phyloP scores from a whole-genome alignment of 1,140 invertebrate genomes.

The Gryon sp. region DNA sequence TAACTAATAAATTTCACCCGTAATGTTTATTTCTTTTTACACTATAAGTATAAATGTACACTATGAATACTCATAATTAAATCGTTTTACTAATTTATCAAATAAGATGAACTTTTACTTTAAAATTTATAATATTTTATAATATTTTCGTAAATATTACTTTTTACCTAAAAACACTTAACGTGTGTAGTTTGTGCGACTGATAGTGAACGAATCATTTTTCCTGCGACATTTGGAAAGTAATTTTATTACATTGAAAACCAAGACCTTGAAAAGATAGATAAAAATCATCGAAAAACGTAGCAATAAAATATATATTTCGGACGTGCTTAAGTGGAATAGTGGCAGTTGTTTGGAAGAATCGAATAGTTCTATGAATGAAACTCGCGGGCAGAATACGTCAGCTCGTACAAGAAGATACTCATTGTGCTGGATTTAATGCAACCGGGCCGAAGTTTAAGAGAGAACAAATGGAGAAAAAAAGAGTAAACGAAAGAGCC shows the following conservation, averaged over 20 bases:
- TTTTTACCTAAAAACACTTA: too few relatives aligned
- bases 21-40: too few relatives aligned
- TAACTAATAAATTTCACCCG: too few relatives aligned
- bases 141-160: too few relatives aligned
- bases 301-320: constrained; percentile 15
- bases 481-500: constrained; percentile 6
- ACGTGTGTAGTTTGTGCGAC: too few relatives aligned
- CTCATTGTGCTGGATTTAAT: constrained; percentile 11
- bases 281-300: constrained; percentile 3
- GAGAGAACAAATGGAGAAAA: constrained; percentile 24
- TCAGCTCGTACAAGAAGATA: not conserved
- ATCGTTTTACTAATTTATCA: too few relatives aligned
- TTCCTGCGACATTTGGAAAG: too few relatives aligned
- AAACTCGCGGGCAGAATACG: constrained; percentile 19
- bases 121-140: too few relatives aligned
- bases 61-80: too few relatives aligned
- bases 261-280: constrained; percentile 18
- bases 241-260: not conserved
- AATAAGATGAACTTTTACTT: too few relatives aligned
- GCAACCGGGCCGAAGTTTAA: not conserved
- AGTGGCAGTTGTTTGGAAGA: not conserved
- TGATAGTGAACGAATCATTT: too few relatives aligned
- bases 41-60: too few relatives aligned
- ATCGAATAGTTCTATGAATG: constrained; percentile 31
- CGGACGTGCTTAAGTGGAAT: constrained; percentile 27